These are phyloP conservation scores for Patella caerulea DNA, from an alignment of 2,888 invertebrate genomes.

Conservation along the genomic window DNA sequence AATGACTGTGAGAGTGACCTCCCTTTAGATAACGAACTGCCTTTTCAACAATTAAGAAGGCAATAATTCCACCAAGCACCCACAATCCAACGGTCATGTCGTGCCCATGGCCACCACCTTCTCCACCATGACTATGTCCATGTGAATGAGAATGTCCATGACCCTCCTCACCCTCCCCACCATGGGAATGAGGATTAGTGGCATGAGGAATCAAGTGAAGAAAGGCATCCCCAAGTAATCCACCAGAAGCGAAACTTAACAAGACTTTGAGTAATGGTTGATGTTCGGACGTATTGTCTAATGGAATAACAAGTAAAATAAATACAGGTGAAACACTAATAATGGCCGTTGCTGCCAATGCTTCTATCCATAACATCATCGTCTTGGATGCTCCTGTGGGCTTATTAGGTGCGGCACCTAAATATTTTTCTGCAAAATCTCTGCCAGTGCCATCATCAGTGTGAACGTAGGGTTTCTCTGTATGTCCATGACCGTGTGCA, in stretches of 20 bases:
- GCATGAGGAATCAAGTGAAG: conserved; percentile 99
- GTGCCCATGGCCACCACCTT: conserved; percentile 72
- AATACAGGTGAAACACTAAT: conserved; percentile 96
- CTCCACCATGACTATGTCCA: conserved; percentile 54
- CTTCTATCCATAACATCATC: conserved; percentile 80
- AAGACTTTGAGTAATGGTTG: conserved; percentile 88
- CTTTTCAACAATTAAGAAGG: conserved; percentile 95
- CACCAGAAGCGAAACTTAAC: conserved; percentile 74
- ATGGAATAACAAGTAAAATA: conserved; percentile 91
- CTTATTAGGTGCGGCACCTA: neutral
- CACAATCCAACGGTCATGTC: conserved; percentile 94
- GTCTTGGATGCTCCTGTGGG: conserved; percentile 50
- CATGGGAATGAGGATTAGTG: conserved; percentile 74
- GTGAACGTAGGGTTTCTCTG: conserved; percentile 36
- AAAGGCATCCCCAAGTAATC: conserved; percentile 97
- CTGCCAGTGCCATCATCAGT: conserved; percentile 24
- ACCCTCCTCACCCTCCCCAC: conserved; percentile 61
- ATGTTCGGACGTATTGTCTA: conserved; percentile 83
- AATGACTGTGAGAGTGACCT: conserved; percentile 80
- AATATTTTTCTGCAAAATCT: neutral
- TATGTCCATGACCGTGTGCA: conserved; percentile 34
- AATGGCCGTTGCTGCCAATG: conserved; percentile 89
- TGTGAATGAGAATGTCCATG: conserved; percentile 75
- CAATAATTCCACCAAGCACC: conserved; percentile 92
- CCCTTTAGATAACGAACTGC: conserved; percentile 82